Percentiles rank a stretch among this genome's conserved stretches.
Conservation (phyloP, 2,113 vertebrate species). For the Thymallus thymallus region DNA sequence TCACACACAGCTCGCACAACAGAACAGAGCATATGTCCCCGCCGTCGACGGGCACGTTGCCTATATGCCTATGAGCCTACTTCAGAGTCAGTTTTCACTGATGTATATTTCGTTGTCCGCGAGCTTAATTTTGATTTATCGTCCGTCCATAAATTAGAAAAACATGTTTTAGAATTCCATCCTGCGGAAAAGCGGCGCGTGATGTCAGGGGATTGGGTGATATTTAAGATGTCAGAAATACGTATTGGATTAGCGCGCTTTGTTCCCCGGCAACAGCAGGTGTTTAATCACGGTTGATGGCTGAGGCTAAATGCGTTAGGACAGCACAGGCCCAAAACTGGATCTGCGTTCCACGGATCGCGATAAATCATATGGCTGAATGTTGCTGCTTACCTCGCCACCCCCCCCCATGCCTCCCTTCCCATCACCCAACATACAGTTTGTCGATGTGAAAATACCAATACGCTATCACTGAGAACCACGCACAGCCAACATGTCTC, state of each 20-base stretch:
- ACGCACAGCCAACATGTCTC: neutral
- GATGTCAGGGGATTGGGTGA: slow-evolving; percentile 99
- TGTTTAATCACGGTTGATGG: slow-evolving; percentile 99
- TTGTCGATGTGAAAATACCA: neutral
- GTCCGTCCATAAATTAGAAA: slow-evolving; percentile 99
- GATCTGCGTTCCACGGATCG: slow-evolving; percentile 60
- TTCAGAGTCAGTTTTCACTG: slow-evolving; percentile 91
- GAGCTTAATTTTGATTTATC: slow-evolving; percentile 99
- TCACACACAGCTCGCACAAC: neutral
- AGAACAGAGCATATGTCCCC: slow-evolving; percentile 58
- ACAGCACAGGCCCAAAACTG: slow-evolving; percentile 88
- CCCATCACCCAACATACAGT: neutral
- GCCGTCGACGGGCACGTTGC: slow-evolving; percentile 74
- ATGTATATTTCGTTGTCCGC: slow-evolving; percentile 99
- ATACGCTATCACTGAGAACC: neutral
- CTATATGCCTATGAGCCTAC: slow-evolving; percentile 60
- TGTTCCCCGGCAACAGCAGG: slow-evolving; percentile 99
- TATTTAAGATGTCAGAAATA: slow-evolving; percentile 99
- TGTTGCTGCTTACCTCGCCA: slow-evolving; percentile 39
- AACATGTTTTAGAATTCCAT: slow-evolving; percentile 99
- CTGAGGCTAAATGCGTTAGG: slow-evolving; percentile 98
- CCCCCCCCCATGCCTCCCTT: neutral
- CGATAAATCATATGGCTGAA: slow-evolving; percentile 71
- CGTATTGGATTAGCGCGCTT: slow-evolving; percentile 99
- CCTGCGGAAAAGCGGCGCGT: slow-evolving; percentile 91